Conservation (phyloP, 2,888 invertebrate species). For the Rotaria socialis region DNA sequence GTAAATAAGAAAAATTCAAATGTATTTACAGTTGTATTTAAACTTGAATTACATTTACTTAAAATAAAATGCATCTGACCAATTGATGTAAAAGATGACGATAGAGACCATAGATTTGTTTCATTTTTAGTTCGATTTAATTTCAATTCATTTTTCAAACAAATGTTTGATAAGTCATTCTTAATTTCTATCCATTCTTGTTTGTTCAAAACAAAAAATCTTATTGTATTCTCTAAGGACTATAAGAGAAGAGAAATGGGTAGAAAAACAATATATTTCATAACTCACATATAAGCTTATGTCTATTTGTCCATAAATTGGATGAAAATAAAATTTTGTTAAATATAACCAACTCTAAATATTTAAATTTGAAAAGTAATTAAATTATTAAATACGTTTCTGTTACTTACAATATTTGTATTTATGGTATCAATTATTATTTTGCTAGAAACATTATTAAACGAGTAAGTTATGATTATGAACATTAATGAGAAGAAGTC, state of each 20-base stretch:
- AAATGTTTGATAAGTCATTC: not conserved
- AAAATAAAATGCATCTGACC: not conserved
- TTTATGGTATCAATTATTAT: not conserved
- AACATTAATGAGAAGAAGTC: not conserved
- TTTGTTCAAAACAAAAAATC: not conserved
- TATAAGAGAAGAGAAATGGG: not conserved
- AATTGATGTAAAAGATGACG: not conserved
- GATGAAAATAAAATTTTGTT: not conserved
- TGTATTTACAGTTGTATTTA: not conserved
- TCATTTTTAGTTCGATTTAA: not conserved
- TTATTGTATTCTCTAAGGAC: not conserved
- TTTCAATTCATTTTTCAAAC: not conserved
- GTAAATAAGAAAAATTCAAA: not conserved
- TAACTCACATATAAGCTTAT: not conserved
- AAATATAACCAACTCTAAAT: not conserved
- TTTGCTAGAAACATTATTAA: not conserved
- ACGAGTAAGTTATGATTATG: not conserved
- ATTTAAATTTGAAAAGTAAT: not conserved
- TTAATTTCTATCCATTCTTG: not conserved
- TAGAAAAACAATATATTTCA: too few species aligned
- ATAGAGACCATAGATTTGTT: not conserved
- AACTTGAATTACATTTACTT: not conserved
- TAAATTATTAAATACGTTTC: not conserved
- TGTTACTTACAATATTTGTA: not conserved
- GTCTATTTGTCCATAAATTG: not conserved